A percentile compares a stretch with the other conserved stretches of the same genome.
These are phyloP conservation scores for Gallinago undulata DNA, from an alignment of 2,113 vertebrate genomes.

Conservation along the genomic window DNA sequence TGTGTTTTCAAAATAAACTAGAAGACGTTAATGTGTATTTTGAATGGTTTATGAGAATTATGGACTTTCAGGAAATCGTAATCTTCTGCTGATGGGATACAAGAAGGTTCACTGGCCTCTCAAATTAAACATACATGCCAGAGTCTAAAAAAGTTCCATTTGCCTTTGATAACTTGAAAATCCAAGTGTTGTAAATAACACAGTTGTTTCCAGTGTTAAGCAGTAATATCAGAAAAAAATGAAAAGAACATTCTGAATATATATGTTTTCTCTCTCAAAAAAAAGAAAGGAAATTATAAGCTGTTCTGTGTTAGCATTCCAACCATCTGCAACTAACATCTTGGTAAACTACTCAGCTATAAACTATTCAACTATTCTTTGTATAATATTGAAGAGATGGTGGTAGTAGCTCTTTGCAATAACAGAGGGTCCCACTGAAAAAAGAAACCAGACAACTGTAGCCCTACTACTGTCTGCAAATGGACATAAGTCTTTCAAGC, in stretches of 20 bases:
- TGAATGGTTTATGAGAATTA: not conserved
- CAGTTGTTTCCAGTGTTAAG: not conserved
- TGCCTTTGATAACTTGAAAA: not conserved
- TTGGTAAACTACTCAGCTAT: not conserved
- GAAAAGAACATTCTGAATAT: not conserved
- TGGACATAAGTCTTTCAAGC: not conserved
- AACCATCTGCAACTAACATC: not conserved
- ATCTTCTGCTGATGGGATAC: not conserved
- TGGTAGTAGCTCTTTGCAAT: not conserved
- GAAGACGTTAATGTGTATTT: not conserved
- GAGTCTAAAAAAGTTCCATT: not conserved
- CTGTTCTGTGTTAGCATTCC: not conserved
- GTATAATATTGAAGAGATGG: not conserved
- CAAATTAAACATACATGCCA: not conserved
- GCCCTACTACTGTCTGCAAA: not conserved
- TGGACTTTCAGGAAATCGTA: not conserved
- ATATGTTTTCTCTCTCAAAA: not conserved
- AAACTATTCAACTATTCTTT: not conserved
- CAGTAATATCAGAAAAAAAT: not conserved
- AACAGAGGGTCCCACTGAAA: fast-evolving
- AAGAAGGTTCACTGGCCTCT: not conserved
- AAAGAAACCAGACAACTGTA: not conserved
- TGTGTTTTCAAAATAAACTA: not conserved
- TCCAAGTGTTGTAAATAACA: not conserved
- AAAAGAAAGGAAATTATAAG: no score